Evolutionary conservation across 2,113 vertebrate genomes (phyloP), one percentile per base, ranked within the genome.

Genomic region (Laticauda colubrina): DNA sequence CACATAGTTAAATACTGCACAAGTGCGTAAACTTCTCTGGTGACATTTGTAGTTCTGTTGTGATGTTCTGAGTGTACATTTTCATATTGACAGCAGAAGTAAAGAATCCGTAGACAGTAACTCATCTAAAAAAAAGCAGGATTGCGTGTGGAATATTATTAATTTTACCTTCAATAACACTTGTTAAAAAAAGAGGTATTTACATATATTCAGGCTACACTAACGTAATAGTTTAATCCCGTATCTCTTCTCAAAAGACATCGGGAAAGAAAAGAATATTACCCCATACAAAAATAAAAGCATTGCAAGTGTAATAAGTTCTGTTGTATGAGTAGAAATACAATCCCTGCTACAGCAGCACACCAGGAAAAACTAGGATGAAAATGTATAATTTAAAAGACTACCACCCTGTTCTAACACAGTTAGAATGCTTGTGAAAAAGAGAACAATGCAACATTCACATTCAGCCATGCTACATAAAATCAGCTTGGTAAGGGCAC

Each of bases 401-500:
- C 95, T 95, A 90, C 94, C 95, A 94, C 94, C 85, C 89, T 93
- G 92, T 94, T 94, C 90, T 91, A 96, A 93, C 85, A 59, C 59
- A 86, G 89, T 39, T 61, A 96, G 95, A 96, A 95, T 54, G 88
- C 0, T 89, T 91, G 92, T 93, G 93, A 92, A 94, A 90, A 94
- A 88, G 61, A 93, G 91, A 94, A 54, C 86, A 95, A 94, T 93
- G 92, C 53, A 95, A 96, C 94, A 96, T 96, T 96, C 95, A 91
- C 29, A 57, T 92, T 89, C 92, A 95, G 93, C 96, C 95, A 91
- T 64, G 93, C 95, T 23, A 0, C 87, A 93, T 89, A 64, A 91
- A 91, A 87, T 95, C 54, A 1, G 94, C 95, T 93, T 90, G 54
- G 75, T 97, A 97, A 97, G 96, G 96, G 96, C 96, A 97, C 96